Conservation (phyloP, 1,140 invertebrate species). For the Mylabris phalerata region DNA sequence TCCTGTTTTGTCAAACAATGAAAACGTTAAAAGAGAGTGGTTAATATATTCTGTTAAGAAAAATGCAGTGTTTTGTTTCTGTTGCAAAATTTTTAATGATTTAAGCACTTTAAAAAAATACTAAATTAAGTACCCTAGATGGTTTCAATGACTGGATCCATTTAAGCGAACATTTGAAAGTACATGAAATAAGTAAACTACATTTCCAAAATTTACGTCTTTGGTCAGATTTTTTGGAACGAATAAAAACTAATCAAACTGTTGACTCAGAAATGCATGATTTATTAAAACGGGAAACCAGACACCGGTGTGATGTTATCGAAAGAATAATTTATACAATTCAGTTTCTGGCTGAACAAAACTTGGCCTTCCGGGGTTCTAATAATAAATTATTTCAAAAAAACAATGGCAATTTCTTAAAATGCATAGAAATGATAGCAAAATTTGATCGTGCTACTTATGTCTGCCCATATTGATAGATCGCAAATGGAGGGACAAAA, state of each 20-base stretch:
- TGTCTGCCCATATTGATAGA: not conserved
- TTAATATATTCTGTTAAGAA: not conserved
- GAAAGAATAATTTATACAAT: conserved; percentile 5
- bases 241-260: not conserved
- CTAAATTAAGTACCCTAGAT: too few relatives aligned
- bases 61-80: conserved; percentile 1
- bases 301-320: conserved; percentile 5
- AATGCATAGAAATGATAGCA: conserved; percentile 26
- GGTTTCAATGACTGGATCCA: not conserved
- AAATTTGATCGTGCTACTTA: conserved; percentile 30
- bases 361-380: conserved; percentile 11
- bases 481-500: too few relatives aligned
- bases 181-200: not conserved
- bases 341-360: not conserved
- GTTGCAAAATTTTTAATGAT: not conserved
- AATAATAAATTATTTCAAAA: conserved; percentile 7
- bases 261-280: not conserved
- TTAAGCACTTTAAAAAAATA: not conserved
- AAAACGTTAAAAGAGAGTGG: not conserved
- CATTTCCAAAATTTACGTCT: not conserved
- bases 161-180: not conserved
- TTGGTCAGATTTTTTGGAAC: too few relatives aligned
- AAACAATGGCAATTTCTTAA: conserved; percentile 28
- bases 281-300: not conserved
- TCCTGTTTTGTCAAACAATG: not conserved